Conservation (phyloP, 2,797 vertebrate genomes). For the Hapalemur alaotrensis region DNA sequence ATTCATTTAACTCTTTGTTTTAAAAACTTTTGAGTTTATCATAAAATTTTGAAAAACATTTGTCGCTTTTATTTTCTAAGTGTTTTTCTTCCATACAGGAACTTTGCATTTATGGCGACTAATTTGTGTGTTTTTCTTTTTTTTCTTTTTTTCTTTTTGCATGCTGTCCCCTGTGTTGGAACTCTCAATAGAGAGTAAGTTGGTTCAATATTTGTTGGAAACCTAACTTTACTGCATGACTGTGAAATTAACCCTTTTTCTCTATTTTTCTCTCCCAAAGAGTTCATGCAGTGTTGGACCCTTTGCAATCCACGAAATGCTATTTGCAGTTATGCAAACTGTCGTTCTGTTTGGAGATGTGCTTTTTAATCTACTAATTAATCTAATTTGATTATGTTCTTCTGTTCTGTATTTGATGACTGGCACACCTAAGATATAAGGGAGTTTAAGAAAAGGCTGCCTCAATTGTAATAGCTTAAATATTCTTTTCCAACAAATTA, state of each 20-base stretch:
- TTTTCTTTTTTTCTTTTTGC: conserved; percentile 87
- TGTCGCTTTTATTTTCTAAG: conserved; percentile 81
- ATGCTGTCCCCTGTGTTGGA: conserved; percentile 94
- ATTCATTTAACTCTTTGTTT: conserved; percentile 67
- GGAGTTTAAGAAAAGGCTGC: conserved; percentile 48
- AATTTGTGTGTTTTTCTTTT: conserved; percentile 91
- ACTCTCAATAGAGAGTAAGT: conserved; percentile 99
- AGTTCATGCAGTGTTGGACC: conserved; percentile 85
- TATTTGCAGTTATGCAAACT: conserved; percentile 81
- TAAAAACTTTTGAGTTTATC: conserved; percentile 73
- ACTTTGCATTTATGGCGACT: conserved; percentile 88
- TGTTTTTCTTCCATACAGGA: conserved; percentile 85
- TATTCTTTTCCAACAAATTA: not conserved
- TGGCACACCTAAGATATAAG: conserved; percentile 84
- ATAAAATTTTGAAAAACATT: conserved; percentile 79
- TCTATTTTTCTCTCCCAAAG: conserved; percentile 83
- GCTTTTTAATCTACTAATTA: conserved; percentile 88
- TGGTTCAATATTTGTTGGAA: conserved; percentile 88
- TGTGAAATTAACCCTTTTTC: conserved; percentile 88
- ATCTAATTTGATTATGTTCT: conserved; percentile 86
- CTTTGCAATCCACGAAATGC: conserved; percentile 85
- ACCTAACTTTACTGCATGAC: conserved; percentile 88
- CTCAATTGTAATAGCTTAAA: conserved; percentile 45
- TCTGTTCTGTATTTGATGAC: conserved; percentile 86
- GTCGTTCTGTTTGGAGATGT: conserved; percentile 84